Base-by-base conservation (phyloP, 2,888 invertebrate species). In the Auanema sp. region DNA sequence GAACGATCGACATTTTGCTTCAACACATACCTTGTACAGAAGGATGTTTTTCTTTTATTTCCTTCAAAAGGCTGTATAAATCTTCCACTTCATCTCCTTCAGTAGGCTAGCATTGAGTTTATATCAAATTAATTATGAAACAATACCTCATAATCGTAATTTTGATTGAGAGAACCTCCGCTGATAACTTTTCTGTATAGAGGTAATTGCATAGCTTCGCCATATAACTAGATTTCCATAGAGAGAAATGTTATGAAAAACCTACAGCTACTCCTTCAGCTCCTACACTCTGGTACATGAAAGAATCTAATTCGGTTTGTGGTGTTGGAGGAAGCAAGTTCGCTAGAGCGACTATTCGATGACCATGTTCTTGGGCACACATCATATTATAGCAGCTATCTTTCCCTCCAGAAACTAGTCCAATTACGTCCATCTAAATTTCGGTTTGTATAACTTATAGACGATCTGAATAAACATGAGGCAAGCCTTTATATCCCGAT, bases 241-340 rank as follows among this genome's bases (percentile, higher is more conserved):
- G 52, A n/a, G 52, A n/a, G 52, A 21, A 23, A 21, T 21, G 18
- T 40, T 23, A n/a, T n/a, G 16, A 16, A 43, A 24, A 14, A 55
- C 24, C n/a, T 25, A 83, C 78, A 72, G 90, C 90, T 71, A 98
- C 90, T 18, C 92, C 93, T 87, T 95, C 92, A 84, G 94, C 92
- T 0, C 97, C 98, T 60, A 98, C 97, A 57, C 95, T 95, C 88
- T 99, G 98, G 85, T 96, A 98, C 98, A 99, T 99, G 84, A 92
- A 97, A 84, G 94, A 94, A 85, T 96, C 95, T 80, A 93, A 84
- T 85, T 95, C 95, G 1, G 66, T 65, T 18, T 85, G 71, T 23
- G 95, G 97, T 2, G 64, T 69, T 21, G 85, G 69, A 21, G 95
- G 97, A 86, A 90, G 89, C 79, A 99, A 89, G 88, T 98, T 97